Evolutionary conservation across 2,888 invertebrate genomes (phyloP).

Genomic region (Hydrotaea cyrtoneurina): DNA sequence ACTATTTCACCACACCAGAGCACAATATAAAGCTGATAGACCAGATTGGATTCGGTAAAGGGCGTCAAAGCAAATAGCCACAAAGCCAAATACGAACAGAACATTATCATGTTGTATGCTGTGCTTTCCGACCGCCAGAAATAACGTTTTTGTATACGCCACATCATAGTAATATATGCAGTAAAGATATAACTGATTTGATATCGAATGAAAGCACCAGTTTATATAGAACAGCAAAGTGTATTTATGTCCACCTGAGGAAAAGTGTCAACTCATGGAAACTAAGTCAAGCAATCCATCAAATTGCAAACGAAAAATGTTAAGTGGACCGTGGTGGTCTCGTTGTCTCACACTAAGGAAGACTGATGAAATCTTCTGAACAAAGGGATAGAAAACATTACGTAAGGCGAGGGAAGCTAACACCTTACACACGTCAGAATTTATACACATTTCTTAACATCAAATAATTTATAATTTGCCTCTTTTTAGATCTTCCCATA

Average conservation of each 20-base stretch:
- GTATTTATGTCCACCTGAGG: background rate
- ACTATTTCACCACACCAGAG: slow-evolving; percentile 64
- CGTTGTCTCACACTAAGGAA: too few species aligned
- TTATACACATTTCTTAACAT: too few species aligned
- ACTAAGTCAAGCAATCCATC: background rate
- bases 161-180: background rate
- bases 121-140: background rate
- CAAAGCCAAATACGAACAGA: slow-evolving; percentile 33
- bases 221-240: background rate
- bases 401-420: too few species aligned
- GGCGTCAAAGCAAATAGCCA: slow-evolving; percentile 66
- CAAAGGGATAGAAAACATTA: too few species aligned
- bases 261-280: background rate
- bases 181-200: background rate
- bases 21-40: slow-evolving; percentile 51
- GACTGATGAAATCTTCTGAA: too few species aligned
- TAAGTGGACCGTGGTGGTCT: too few species aligned
- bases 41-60: slow-evolving; percentile 15
- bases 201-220: background rate
- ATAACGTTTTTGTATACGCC: background rate
- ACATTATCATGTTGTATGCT: slow-evolving; percentile 3
- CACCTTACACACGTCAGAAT: too few species aligned
- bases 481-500: slow-evolving; percentile 36
- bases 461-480: too few species aligned
- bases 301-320: background rate